A percentile compares a stretch with the other conserved stretches of the same genome.
These are phyloP conservation scores for Microctenopoma stevenorrisi DNA, from an alignment of 2,797 vertebrate species.

Conservation along the genomic window DNA sequence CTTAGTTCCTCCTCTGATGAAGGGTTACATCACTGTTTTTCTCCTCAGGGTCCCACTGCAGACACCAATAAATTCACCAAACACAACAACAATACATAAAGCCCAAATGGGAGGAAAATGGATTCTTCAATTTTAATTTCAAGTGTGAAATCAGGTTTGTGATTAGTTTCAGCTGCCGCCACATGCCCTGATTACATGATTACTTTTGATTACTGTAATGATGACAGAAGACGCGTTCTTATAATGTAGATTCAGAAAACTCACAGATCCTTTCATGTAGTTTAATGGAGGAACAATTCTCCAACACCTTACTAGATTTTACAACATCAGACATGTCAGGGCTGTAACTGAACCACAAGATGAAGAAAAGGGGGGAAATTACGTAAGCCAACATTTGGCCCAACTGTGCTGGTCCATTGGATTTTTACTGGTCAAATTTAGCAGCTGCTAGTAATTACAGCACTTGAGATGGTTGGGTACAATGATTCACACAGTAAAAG, in stretches of 20 bases:
- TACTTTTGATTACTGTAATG: slow-evolving; percentile 38
- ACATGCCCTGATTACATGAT: slow-evolving; percentile 51
- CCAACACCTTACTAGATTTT: slow-evolving; percentile 6
- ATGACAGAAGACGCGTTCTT: slow-evolving; percentile 29
- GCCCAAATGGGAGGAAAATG: not conserved
- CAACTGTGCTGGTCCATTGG: slow-evolving; percentile 21
- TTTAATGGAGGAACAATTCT: not conserved
- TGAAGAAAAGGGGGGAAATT: slow-evolving; percentile 31
- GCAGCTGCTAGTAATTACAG: slow-evolving; percentile 66
- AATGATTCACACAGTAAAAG: slow-evolving; percentile 59
- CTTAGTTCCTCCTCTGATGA: slow-evolving; percentile 29
- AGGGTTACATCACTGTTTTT: slow-evolving; percentile 13
- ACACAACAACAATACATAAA: slow-evolving; percentile 19
- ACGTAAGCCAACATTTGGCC: slow-evolving; percentile 47
- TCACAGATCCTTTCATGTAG: not conserved
- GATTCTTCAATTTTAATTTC: slow-evolving; percentile 40
- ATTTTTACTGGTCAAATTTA: slow-evolving; percentile 52
- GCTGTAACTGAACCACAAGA: slow-evolving; percentile 35
- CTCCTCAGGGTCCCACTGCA: slow-evolving; percentile 2
- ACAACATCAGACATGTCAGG: slow-evolving; percentile 1
- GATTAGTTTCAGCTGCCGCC: slow-evolving; percentile 37
- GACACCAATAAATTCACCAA: slow-evolving; percentile 43
- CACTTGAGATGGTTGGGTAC: slow-evolving; percentile 24
- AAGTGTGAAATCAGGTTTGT: slow-evolving; percentile 37
- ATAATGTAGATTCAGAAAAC: slow-evolving; percentile 6